Conservation (phyloP, 2,888 invertebrate genomes). For the Cataglyphis rosenhaueri region DNA sequence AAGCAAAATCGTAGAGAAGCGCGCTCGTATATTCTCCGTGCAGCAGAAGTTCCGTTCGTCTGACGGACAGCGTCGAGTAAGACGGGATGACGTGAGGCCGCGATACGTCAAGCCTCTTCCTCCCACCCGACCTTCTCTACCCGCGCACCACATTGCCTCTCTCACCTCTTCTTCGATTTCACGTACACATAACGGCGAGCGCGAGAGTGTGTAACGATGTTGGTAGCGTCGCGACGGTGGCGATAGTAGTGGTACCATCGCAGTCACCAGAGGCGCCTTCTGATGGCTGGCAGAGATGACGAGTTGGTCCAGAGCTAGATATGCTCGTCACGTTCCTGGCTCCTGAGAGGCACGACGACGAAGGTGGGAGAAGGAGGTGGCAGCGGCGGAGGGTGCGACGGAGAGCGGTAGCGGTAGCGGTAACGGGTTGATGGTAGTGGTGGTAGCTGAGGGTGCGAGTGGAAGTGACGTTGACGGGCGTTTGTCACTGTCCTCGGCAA, state of each 20-base stretch:
- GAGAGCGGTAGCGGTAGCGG: slow-evolving; percentile 59
- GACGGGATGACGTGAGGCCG: slow-evolving; percentile 76
- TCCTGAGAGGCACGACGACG: slow-evolving; percentile 76
- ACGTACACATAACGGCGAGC: slow-evolving; percentile 39
- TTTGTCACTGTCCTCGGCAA: slow-evolving; percentile 85
- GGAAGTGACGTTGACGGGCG: slow-evolving; percentile 84
- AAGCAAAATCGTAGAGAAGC: slow-evolving; percentile 53
- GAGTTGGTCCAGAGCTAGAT: slow-evolving; percentile 83
- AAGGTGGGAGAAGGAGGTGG: slow-evolving; percentile 51
- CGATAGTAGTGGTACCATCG: slow-evolving; percentile 60
- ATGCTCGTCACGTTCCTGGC: slow-evolving; percentile 84
- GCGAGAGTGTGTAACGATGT: slow-evolving; percentile 1
- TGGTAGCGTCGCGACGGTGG: slow-evolving; percentile 6
- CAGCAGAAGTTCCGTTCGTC: slow-evolving; percentile 63
- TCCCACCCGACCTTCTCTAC: slow-evolving; percentile 57
- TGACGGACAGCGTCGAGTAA: slow-evolving; percentile 76
- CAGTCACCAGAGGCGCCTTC: slow-evolving; percentile 77
- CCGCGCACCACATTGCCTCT: slow-evolving; percentile 59
- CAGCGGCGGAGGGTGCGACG: slow-evolving; percentile 43
- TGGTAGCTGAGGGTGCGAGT: slow-evolving; percentile 77
- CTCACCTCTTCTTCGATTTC: slow-evolving; percentile 61
- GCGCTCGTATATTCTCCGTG: slow-evolving; percentile 60
- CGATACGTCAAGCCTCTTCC: slow-evolving; percentile 75
- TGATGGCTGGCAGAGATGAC: slow-evolving; percentile 81
- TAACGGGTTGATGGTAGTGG: slow-evolving; percentile 56